Evolutionary conservation across 2,888 invertebrate genomes (phyloP), one percentile per base, ranked within the genome.

Genomic region (Ornithoptera alexandrae): DNA sequence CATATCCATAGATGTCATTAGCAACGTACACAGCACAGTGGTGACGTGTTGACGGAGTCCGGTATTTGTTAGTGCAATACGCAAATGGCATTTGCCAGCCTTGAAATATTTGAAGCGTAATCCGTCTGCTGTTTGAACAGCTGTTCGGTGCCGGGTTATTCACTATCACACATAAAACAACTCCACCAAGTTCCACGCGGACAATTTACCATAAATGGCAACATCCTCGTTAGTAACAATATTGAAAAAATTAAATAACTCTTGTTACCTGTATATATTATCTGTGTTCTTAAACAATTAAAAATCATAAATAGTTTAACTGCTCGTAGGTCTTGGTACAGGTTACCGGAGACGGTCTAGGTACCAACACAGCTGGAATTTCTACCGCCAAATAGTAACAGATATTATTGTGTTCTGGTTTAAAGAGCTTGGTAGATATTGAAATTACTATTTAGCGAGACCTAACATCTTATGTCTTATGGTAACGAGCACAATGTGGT

Each of bases 21-120:
- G 22, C 20, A 15, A 58, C 22, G 12, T 58, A 58, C 57, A 56
- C 20, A 20, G 20, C 36, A 2, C 24, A 24, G 15, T 59, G 30
- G 30, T 24, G 15, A 30, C 36, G 24, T 30, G 2, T 24, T 17
- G 18, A 15, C 4, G 1, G n/a, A 8, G 65, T 58, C 65, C 42
- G 57, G 17, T 42, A 65, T 65, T 22, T 42, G 7, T 36, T 20
- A 65, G 46, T 62, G 69, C 65, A 42, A 50, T 18, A 62, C 53
- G 50, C 50, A 22, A 67, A n/a, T 57, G 67, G 58, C 39, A 66
- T 70, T 65, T 39, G 62, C 63, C 30, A 24, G 60, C 67, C 67
- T 71, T 71, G 65, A 65, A 65, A 71, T 65, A 65, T 71, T 68
- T 68, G 65, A 65, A 71, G 56, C 69, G 69, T 61, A 64, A 66